Base-by-base conservation (phyloP, 1,140 invertebrate genomes). In the Bathynomus jamesi region DNA sequence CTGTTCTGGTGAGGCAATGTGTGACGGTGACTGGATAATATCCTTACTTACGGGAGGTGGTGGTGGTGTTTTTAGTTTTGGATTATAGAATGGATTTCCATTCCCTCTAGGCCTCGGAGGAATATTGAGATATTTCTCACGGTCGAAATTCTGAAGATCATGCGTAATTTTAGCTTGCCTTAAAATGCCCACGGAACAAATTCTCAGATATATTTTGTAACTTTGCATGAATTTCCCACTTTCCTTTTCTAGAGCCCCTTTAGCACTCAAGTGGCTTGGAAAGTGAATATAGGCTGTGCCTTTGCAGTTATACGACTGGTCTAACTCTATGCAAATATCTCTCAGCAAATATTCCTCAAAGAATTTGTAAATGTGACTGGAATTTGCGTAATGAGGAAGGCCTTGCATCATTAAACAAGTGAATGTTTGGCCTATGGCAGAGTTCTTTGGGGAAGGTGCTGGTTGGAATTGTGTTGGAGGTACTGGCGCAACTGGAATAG, bases 281-380 rank as follows among this genome's bases (percentile, higher is more conserved):
- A 69, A 69, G 25, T 61, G 67, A 21, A 69, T 61, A 13, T 69
- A 69, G 24, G 67, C 67, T n/a, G 27, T 69, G n/a, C 67, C 67
- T 24, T 53, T 69, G 67, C 67, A 69, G 24, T 69, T 69, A 2
- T 61, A 31, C 1, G 53, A 25, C 8, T 60, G 17, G 61, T 46
- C 53, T 11, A 60, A 24, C 28, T 69, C 67, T 17, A 69, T 69
- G 13, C 40, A 60, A n/a, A 69, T 28, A 28, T 69, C 67, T 25
- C 62, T 69, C n/a, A 69, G 61, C 32, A 69, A 29, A 25, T 69
- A 69, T 13, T 69, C 32, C 5, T 69, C 46, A 28, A 69, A 69
- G 28, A 69, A 69, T 25, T 69, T 69, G 28, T 69, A 69, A 11
- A 69, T 61, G 67, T 69, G 67, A 53, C 60, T 69, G 2, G 67